These are phyloP conservation scores for Nephrotoma flavescens DNA, from an alignment of 2,888 invertebrate species.

Conservation along the genomic window DNA sequence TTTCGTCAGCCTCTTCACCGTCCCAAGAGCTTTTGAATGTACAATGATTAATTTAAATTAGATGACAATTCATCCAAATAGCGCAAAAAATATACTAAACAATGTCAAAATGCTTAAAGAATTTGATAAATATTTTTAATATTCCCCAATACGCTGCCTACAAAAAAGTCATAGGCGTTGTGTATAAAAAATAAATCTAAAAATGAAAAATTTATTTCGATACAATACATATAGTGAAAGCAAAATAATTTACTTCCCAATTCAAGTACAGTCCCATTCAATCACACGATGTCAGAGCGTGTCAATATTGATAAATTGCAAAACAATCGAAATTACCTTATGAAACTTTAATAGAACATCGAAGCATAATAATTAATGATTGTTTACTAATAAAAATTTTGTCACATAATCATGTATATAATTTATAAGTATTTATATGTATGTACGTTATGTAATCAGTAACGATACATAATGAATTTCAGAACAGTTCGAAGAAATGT, in stretches of 20 bases:
- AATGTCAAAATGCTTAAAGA: neutral
- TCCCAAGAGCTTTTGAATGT: neutral
- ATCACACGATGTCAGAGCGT: neutral
- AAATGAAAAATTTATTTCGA: too few species aligned
- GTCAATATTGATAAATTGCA: neutral
- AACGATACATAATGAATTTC: neutral
- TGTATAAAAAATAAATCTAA: neutral
- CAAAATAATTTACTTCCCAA: neutral
- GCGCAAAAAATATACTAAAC: neutral
- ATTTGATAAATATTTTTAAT: neutral
- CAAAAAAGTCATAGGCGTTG: neutral
- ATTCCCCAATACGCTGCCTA: neutral
- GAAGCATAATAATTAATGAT: neutral
- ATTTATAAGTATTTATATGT: neutral
- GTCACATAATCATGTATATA: neutral
- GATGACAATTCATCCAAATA: neutral
- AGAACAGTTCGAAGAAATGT: neutral
- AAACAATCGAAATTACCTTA: neutral
- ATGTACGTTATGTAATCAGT: neutral
- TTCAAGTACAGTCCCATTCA: neutral
- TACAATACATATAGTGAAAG: neutral
- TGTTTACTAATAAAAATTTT: neutral
- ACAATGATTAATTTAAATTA: neutral
- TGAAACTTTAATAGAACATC: neutral
- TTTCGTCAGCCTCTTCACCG: too few species aligned